Base-by-base conservation (phyloP, 2,888 invertebrate species). In the Apamea monoglypha region DNA sequence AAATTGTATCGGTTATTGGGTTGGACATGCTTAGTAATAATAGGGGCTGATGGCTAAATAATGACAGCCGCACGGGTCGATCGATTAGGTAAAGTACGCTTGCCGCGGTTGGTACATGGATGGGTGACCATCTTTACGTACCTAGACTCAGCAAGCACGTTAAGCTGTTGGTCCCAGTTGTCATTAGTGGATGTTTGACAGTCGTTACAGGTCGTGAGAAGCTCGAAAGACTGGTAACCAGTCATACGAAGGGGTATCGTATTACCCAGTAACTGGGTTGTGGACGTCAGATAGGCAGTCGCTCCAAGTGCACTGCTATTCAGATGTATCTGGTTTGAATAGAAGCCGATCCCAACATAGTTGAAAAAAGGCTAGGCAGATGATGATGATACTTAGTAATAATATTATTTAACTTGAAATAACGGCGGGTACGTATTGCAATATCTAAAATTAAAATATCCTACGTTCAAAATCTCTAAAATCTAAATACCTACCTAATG, bases 11-110 rank as follows among this genome's bases (percentile, higher is more conserved):
- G 25, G 47, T 56, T 14, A 64, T 47, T 47, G 2, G 5, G 16
- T 81, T 47, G n/a, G 25, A 36, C 47, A 79, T 73, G 44, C 64
- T 63, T 74, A 50, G 2, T 32, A 32, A n/a, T 36, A 25, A 50
- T 36, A 6, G 1, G 56, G 25, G 25, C n/a, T 25, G 12, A 21
- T n/a, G 56, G 10, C 25, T 12, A n/a, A 25, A 56, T 56, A 25
- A 56, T 56, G 12, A 25, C 56, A 56, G 56, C 25, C 25, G 56
- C 25, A n/a, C 12, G 56, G 21, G 53, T 53, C 53, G 2, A n/a
- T 56, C 12, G 25, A 56, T 25, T 10, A 56, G 25, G 56, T 53
- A 21, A 53, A 53, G 53, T 53, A 53, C 8, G 21, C 10, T 56
- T 56, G 56, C 10, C 25, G 10, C 56, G 25, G 10, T 56, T 56